A percentile compares a stretch with the other conserved stretches of the same genome.
These are phyloP conservation scores for Macrobrachium rosenbergii DNA, from an alignment of 1,140 invertebrate species.

Conservation along the genomic window DNA sequence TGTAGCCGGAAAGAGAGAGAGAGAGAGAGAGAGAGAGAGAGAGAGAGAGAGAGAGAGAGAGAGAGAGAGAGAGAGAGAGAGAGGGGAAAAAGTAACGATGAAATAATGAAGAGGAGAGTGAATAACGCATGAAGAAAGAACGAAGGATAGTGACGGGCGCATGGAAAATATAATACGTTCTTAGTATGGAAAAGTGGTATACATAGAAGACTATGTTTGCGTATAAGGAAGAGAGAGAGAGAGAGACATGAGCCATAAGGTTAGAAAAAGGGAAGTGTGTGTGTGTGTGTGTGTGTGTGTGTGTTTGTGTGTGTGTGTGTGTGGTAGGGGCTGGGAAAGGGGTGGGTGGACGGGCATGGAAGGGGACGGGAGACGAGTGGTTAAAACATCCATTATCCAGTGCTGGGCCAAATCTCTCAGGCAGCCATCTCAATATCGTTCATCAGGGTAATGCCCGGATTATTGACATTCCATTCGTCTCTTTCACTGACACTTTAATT, in stretches of 20 bases:
- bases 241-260: background rate
- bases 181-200: too few relatives aligned
- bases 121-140: too few relatives aligned
- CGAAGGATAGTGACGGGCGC: too few relatives aligned
- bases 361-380: too few relatives aligned
- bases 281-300: constrained; percentile 9
- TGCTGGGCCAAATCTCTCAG: constrained; percentile 42
- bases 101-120: too few relatives aligned
- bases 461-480: constrained; percentile 61
- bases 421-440: constrained; percentile 54
- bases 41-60: background rate
- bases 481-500: constrained; percentile 61
- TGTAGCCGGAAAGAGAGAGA: too few relatives aligned
- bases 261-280: background rate
- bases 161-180: too few relatives aligned
- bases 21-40: too few relatives aligned
- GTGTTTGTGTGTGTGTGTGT: constrained; percentile 4
- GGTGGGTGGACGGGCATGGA: background rate
- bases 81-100: too few relatives aligned
- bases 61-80: background rate
- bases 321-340: background rate
- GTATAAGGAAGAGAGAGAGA: background rate
- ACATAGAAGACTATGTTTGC: background rate
- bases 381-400: constrained; percentile 35
- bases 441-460: constrained; percentile 56